Conservation (phyloP, 2,113 vertebrate genomes). For the Phaethornis superciliosus region DNA sequence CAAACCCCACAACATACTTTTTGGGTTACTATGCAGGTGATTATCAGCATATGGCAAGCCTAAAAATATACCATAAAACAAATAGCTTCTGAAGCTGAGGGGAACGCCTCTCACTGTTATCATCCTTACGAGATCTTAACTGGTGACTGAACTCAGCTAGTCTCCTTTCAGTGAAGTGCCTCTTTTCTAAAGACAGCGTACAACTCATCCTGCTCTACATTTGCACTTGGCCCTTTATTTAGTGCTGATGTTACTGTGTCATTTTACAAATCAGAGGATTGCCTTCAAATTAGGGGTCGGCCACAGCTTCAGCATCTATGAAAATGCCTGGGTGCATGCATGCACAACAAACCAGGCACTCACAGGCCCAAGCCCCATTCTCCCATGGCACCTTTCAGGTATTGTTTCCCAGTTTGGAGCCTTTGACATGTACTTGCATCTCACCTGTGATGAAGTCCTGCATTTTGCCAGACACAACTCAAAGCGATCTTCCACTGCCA, state of each 20-base stretch:
- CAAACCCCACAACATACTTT: background rate
- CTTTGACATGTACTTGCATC: background rate
- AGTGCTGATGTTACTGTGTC: background rate
- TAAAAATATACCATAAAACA: background rate
- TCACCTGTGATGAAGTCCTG: slow-evolving; percentile 95
- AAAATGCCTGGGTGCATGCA: rapidly evolving
- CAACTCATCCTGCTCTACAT: background rate
- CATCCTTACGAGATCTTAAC: background rate
- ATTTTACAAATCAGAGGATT: background rate
- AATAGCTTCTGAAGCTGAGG: background rate
- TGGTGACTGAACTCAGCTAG: background rate
- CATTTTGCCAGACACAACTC: slow-evolving; percentile 97
- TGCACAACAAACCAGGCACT: background rate
- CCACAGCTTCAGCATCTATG: background rate
- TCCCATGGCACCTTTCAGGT: background rate
- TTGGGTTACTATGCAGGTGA: background rate
- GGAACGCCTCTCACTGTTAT: background rate
- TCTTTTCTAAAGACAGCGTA: background rate
- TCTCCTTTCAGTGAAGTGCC: background rate
- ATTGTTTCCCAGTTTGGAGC: background rate
- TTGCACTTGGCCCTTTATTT: background rate
- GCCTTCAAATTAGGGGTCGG: background rate
- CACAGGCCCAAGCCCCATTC: background rate
- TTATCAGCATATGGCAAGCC: background rate
- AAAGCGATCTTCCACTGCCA: slow-evolving; percentile 95